These are phyloP conservation scores for Ispidina picta DNA, from an alignment of 2,797 vertebrate genomes.

Conservation along the genomic window DNA sequence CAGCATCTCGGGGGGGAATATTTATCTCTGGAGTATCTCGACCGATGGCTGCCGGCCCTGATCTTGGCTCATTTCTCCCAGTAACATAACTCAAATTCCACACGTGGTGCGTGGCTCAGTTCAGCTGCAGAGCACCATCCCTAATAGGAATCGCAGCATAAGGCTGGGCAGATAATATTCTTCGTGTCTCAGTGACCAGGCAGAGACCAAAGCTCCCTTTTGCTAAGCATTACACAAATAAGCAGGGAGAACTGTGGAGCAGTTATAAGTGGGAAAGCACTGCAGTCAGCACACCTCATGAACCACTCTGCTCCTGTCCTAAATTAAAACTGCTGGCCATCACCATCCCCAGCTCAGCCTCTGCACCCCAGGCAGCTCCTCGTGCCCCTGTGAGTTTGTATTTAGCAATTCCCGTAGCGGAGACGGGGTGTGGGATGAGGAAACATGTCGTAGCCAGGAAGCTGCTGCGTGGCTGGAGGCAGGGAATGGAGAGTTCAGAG, in stretches of 20 bases:
- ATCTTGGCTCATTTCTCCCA: slow-evolving; percentile 50
- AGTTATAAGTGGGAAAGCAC: background rate
- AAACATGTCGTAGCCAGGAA: slow-evolving; percentile 57
- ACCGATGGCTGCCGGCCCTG: background rate
- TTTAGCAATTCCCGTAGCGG: background rate
- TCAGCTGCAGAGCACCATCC: slow-evolving; percentile 46
- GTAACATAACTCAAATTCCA: slow-evolving; percentile 64
- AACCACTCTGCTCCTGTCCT: background rate
- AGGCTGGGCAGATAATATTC: background rate
- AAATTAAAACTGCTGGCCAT: background rate
- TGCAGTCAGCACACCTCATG: background rate
- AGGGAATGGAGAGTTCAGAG: slow-evolving; percentile 63
- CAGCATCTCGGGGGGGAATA: slow-evolving; percentile 6
- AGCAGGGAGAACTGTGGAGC: background rate
- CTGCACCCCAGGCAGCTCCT: background rate
- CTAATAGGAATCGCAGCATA: slow-evolving; percentile 41
- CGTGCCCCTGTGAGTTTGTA: background rate
- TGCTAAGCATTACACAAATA: background rate
- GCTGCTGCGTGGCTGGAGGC: slow-evolving; percentile 61
- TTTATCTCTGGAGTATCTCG: slow-evolving; percentile 39
- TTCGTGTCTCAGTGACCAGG: background rate
- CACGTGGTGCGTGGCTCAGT: slow-evolving; percentile 33
- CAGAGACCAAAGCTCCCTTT: background rate
- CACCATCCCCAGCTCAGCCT: background rate
- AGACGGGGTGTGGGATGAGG: slow-evolving; percentile 40